phyloP scores from a whole-genome alignment of 2,888 invertebrate species.

The Plebejus anna region DNA sequence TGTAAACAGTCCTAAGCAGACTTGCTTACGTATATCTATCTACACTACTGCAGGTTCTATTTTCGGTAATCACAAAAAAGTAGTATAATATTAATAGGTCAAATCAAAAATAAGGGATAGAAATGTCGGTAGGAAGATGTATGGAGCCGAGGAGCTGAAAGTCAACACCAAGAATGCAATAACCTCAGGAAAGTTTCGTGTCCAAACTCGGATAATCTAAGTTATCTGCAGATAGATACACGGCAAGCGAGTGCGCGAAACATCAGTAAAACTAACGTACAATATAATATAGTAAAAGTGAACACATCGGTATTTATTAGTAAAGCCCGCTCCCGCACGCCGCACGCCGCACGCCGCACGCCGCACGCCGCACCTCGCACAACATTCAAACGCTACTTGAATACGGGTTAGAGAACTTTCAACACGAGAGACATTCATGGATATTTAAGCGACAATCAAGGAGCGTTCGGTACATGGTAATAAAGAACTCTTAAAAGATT shows the following conservation, averaged over 20 bases:
- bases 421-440: conserved; percentile 4
- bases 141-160: background rate
- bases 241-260: conserved; percentile 35
- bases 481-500: conserved; percentile 46
- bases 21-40: conserved; percentile 36
- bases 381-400: conserved; percentile 43
- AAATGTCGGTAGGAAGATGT: background rate
- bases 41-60: conserved; percentile 33
- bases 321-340: conserved; percentile 41
- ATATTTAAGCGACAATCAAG: conserved; percentile 36
- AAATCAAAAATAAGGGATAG: background rate
- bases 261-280: conserved; percentile 28
- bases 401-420: conserved; percentile 27
- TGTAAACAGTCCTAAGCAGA: conserved; percentile 31
- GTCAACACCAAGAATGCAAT: conserved; percentile 22
- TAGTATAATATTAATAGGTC: background rate
- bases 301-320: conserved; percentile 36
- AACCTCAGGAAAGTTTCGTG: background rate
- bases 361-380: conserved; percentile 36
- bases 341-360: conserved; percentile 37
- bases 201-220: background rate
- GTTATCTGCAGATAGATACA: conserved; percentile 35
- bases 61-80: conserved; percentile 7
- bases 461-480: conserved; percentile 52
- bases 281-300: conserved; percentile 28